phyloP scores from a whole-genome alignment of 2,888 invertebrate species.

The Drosophila maculinotata region DNA sequence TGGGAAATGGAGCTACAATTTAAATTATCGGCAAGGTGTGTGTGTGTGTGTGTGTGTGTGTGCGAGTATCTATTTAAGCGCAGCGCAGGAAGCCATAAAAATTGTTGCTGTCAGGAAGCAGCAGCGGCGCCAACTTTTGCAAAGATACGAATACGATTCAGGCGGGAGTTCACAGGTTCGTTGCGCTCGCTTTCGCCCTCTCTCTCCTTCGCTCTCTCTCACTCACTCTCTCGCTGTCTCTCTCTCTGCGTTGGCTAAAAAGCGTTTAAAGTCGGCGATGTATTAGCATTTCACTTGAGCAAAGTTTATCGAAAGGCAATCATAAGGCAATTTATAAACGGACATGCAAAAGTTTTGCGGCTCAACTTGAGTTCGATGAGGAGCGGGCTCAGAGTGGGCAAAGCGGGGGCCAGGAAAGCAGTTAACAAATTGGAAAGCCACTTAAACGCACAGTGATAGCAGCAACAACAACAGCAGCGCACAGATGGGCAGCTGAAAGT shows the following conservation, averaged over 20 bases:
- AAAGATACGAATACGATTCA: slow-evolving; percentile 44
- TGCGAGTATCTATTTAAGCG: slow-evolving; percentile 61
- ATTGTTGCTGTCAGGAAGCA: slow-evolving; percentile 64
- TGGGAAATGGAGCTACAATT: slow-evolving; percentile 41
- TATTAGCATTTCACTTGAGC: slow-evolving; percentile 63
- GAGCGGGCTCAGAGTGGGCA: no score
- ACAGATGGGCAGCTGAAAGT: slow-evolving; percentile 1
- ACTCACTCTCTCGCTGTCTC: neutral
- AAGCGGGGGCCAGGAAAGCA: slow-evolving; percentile 24
- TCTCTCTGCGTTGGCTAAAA: slow-evolving; percentile 7
- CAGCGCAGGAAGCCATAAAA: slow-evolving; percentile 72
- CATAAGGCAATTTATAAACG: slow-evolving; percentile 74
- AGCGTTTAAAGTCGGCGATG: slow-evolving; percentile 53
- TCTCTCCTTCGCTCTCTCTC: neutral
- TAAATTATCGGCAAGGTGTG: slow-evolving; percentile 57
- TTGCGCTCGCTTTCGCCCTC: neutral
- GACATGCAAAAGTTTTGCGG: slow-evolving; percentile 60
- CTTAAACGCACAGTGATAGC: slow-evolving; percentile 26
- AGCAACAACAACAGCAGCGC: neutral
- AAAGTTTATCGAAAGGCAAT: slow-evolving; percentile 70
- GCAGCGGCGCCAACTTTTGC: slow-evolving; percentile 47
- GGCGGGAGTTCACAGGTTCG: neutral
- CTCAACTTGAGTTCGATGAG: no score
- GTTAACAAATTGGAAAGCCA: slow-evolving; percentile 49
- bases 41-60: slow-evolving; percentile 23